Base-by-base conservation (phyloP, 2,888 invertebrate species). In the Pseudoips prasinana region DNA sequence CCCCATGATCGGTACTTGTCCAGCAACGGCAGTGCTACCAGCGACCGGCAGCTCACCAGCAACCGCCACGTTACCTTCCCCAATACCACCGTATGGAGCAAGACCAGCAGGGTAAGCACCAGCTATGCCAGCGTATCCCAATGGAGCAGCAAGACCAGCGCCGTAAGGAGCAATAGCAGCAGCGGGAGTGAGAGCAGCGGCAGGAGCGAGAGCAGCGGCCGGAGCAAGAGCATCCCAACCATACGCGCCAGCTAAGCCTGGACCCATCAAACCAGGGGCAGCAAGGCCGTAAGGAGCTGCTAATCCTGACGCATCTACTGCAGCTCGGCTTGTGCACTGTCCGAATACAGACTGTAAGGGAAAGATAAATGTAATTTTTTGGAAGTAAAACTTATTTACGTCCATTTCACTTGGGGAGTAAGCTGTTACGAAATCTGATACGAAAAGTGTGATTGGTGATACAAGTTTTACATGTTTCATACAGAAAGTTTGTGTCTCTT, bases 1-100 rank as follows among this genome's bases (percentile, higher is more conserved):
- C 9, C 51, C 51, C 31, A 39, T 52, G 35, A 67, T 64, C 2
- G 69, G 66, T 7, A 69, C 60, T 27, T 56, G 55, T 19, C 67
- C 65, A n/a, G 52, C 49, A 11, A 68, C 51, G 5, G 53, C 40
- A 1, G 66, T 65, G 8, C 35, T 47, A 9, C 70, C 70, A 27
- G 42, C 43, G 8, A 70, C 55, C 6, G 49, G 57, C 39, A 69
- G 48, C 38, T 68, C 60, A 7, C 67, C 66, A 7, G 40, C 45
- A 10, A 64, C 64, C 2, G 43, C 55, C n/a, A 66, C 46, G 34
- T 65, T 57, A 8, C 59, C 64, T 28, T 54, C 42, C n/a, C 62
- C 65, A 24, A 33, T 36, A 14, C 58, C 58, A 22, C 58, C 58
- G 39, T 55, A 60, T 1, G 35, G 32, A 24, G 42, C 43, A 0